Base-by-base conservation (phyloP, 2,797 vertebrate genomes). In the Chanos chanos region DNA sequence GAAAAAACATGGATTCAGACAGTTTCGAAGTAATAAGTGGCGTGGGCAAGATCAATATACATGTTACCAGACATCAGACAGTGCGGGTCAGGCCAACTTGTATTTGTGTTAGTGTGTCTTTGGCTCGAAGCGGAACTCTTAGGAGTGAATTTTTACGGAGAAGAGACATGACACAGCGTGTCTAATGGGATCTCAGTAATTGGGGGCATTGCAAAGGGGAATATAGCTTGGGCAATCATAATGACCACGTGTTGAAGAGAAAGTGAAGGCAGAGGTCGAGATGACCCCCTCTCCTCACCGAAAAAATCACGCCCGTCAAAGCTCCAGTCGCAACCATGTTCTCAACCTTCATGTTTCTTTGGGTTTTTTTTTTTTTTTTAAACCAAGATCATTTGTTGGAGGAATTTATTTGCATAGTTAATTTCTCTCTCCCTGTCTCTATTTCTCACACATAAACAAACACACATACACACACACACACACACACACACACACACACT, bases 381-480 rank as follows among this genome's bases (percentile, higher is more conserved):
- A 84, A 79, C 71, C 71, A 64, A 59, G 79, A 71, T 86, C 85
- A 86, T 85, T 84, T 83, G 75, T 50, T 72, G 77, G 78, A 80
- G 72, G 73, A 85, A 85, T 84, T 83, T 83, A 85, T 86, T 84
- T 83, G 83, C 80, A 86, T 82, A 82, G 79, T 81, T 85, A 82
- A 85, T 87, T 82, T 81, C 57, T 51, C n/a, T 74, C 67, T 45
- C 72, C 60, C 80, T 78, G 70, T 28, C 25, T 49, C 25, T 50
- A 48, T 40, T 18, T 53, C 48, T 64, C 54, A 44, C 27, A 69
- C 55, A 60, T 13, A 66, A 27, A 56, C 64, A 53, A 59, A 48
- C 58, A 18, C 0, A n/a, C 21, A 5, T 33, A 12, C 50, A 16
- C 24, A 50, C 58, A 48, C 22, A 13, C 16, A 31, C 47, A 49